Evolutionary conservation across 1,140 invertebrate species (phyloP).

Genomic region (Chironomus tepperi): DNA sequence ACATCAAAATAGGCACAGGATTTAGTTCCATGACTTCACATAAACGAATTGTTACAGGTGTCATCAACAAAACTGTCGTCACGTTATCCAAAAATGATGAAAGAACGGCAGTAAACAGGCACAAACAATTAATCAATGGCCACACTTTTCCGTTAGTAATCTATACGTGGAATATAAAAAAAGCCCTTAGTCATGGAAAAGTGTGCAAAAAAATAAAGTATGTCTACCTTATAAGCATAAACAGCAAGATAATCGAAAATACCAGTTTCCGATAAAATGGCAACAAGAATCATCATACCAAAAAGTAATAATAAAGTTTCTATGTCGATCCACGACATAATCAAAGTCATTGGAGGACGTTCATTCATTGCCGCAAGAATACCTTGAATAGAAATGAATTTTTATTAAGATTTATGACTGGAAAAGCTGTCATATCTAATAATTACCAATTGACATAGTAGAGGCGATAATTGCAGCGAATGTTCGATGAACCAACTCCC

Average conservation of each 20-base stretch:
- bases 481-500: constrained; percentile 65
- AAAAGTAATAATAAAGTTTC: constrained; percentile 73
- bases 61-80: constrained; percentile 72
- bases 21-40: constrained; percentile 78
- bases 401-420: too few species aligned
- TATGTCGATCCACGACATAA: constrained; percentile 74
- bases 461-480: constrained; percentile 68
- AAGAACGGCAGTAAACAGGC: constrained; percentile 62
- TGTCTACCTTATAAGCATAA: constrained; percentile 51
- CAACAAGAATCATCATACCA: constrained; percentile 82
- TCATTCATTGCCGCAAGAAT: constrained; percentile 58
- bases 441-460: constrained; percentile 55
- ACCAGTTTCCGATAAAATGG: constrained; percentile 72
- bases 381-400: constrained; percentile 36
- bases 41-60: constrained; percentile 71
- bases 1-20: constrained; percentile 64
- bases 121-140: constrained; percentile 66
- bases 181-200: too few species aligned
- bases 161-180: constrained; percentile 38
- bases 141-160: constrained; percentile 66
- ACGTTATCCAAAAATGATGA: constrained; percentile 80
- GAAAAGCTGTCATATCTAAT: too few species aligned
- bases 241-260: constrained; percentile 75
- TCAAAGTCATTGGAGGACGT: constrained; percentile 56
- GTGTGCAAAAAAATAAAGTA: constrained; percentile 22